phyloP scores from a whole-genome alignment of 2,797 vertebrate species.

The Xiphorhynchus erythropygius region DNA sequence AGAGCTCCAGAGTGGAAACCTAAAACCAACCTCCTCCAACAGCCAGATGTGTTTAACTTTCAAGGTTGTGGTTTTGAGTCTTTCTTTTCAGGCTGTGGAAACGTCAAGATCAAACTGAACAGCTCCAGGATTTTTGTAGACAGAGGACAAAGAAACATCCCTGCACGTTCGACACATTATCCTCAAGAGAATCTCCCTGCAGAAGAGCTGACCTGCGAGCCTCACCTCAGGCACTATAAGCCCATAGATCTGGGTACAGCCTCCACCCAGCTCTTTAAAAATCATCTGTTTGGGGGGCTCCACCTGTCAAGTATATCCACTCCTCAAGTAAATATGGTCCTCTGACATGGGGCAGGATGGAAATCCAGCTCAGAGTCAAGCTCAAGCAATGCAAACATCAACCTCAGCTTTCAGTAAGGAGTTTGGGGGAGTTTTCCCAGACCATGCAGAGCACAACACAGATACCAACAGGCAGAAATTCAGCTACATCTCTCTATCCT shows the following conservation, averaged over 20 bases:
- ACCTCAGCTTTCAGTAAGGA: neutral
- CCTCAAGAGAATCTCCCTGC: neutral
- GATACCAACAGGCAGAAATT: neutral
- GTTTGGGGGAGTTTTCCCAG: neutral
- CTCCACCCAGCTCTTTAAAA: neutral
- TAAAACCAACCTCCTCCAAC: neutral
- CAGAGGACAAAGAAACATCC: neutral
- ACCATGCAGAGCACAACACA: neutral
- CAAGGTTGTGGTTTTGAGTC: neutral
- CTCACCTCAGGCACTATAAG: neutral
- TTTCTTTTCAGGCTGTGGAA: neutral
- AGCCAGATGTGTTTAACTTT: neutral
- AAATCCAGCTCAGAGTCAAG: neutral
- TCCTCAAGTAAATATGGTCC: neutral
- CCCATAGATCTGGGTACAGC: neutral
- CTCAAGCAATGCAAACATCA: neutral
- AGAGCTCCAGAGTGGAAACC: neutral
- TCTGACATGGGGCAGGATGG: neutral
- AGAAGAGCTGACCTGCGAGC: neutral
- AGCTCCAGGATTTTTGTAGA: neutral
- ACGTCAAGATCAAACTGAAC: neutral
- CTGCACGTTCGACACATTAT: rapidly evolving
- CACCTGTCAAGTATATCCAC: neutral
- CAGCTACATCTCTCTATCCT: neutral
- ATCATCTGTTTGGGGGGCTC: neutral